phyloP scores from a whole-genome alignment of 1,140 invertebrate species.

The Tetramorium parvispinum region DNA sequence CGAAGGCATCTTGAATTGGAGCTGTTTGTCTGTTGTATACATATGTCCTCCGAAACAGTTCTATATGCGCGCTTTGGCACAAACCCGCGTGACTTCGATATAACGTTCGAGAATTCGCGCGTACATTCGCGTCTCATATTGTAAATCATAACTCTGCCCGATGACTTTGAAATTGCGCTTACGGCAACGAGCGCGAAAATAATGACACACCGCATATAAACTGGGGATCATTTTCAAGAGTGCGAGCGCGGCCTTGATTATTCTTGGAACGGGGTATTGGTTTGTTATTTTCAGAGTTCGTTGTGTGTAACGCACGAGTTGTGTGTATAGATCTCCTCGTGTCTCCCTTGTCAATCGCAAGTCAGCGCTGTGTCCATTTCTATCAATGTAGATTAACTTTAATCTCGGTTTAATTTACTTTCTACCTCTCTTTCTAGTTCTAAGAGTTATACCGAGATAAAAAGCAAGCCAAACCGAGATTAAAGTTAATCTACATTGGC shows the following conservation, averaged over 20 bases:
- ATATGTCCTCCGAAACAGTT: neutral
- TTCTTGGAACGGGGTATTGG: constrained; percentile 54
- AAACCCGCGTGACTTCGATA: neutral
- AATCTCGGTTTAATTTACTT: no score
- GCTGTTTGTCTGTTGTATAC: neutral
- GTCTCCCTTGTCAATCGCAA: constrained; percentile 38
- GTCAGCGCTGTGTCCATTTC: neutral
- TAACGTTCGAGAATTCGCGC: neutral
- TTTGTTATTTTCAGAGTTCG: constrained; percentile 58
- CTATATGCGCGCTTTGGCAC: neutral
- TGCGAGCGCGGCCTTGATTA: constrained; percentile 53
- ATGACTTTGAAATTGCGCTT: neutral
- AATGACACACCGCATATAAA: constrained; percentile 24
- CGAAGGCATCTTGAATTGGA: neutral
- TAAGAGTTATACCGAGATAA: no score
- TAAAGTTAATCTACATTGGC: no score
- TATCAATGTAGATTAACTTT: no score
- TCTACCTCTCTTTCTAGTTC: no score
- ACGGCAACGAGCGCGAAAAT: constrained; percentile 24
- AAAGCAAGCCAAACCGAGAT: no score
- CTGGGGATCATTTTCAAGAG: constrained; percentile 56
- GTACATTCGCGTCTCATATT: neutral
- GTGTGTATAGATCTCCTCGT: constrained; percentile 1
- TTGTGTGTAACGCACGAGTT: constrained; percentile 29
- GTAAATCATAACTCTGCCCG: neutral